Percentiles rank a stretch among this genome's conserved stretches.
phyloP scores from a whole-genome alignment of 1,140 invertebrate species.

The Lerema accius region DNA sequence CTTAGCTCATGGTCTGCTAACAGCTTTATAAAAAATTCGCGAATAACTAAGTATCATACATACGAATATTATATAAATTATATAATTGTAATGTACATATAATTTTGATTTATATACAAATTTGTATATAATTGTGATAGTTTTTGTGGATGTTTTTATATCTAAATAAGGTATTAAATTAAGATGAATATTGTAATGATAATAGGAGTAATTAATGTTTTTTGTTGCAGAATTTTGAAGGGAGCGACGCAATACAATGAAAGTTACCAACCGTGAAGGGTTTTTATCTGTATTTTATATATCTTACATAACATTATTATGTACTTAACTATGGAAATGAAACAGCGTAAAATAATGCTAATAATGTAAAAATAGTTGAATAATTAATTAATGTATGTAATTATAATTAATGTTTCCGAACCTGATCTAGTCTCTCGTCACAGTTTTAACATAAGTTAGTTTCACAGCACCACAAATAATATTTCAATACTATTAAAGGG shows the following conservation, averaged over 20 bases:
- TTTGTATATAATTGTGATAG: too few species aligned
- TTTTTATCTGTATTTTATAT: too few species aligned
- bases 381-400: conserved; percentile 35
- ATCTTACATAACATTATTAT: too few species aligned
- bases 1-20: too few species aligned
- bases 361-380: conserved; percentile 17
- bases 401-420: conserved; percentile 50
- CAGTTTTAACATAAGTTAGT: conserved; percentile 78
- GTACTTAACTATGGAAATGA: not conserved
- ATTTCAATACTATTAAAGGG: conserved; percentile 1
- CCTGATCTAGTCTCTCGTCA: conserved; percentile 76
- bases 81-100: too few species aligned
- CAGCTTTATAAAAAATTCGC: too few species aligned
- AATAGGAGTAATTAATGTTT: conserved; percentile 37
- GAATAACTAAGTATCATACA: too few species aligned
- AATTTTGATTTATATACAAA: too few species aligned
- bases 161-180: too few species aligned
- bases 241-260: conserved; percentile 40
- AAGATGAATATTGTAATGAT: too few species aligned
- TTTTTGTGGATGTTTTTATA: too few species aligned
- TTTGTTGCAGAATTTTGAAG: conserved; percentile 66
- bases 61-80: too few species aligned
- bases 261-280: conserved; percentile 51
- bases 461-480: conserved; percentile 34
- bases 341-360: conserved; percentile 32